Base-by-base conservation (phyloP, 2,888 invertebrate species). In the Drosophila nigritarsus region DNA sequence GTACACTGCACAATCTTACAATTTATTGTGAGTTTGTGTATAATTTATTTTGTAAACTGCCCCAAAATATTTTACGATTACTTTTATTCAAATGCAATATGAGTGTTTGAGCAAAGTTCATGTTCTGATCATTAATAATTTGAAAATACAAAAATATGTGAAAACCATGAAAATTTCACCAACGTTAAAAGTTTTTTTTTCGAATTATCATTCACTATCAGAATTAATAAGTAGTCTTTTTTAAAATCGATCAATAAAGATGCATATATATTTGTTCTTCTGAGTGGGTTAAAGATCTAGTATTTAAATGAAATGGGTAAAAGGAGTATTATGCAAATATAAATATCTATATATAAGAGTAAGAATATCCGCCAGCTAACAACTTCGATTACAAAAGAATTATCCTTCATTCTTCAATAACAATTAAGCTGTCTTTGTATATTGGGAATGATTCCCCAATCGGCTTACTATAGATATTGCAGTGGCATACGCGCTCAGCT, bases 211-310 rank as follows among this genome's bases (percentile, higher is more conserved):
- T 75, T 82, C 76, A 75, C 80, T 74, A 78, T 75, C 80, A 56
- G 60, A 83, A 73, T 82, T 87, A 86, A 68, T 76, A 90, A 83
- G 82, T 78, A 80, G 83, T 82, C 87, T 81, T 84, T 81, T 74
- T 66, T 68, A 75, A 45, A 89, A 82, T 83, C 63, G 66, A 84
- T 84, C 73, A 90, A 90, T 87, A 91, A 82, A 83, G 62, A 87
- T 90, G 51, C 78, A 91, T 82, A 83, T 83, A 83, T 82, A 86
- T 91, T 90, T 91, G 89, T 91, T 91, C 83, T 91, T 91, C 84
- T 87, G 91, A 91, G 90, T 91, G 90, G 90, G 86, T 91, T 91
- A 91, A 89, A 62, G 18, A 53, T 65, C 13, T 20, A 30, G 3
- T 36, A 36, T 55, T 48, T 42, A n/a, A 48, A 32, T 32, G 18